Base-by-base conservation (phyloP, 2,113 vertebrate genomes). In the Tautogolabrus adspersus region DNA sequence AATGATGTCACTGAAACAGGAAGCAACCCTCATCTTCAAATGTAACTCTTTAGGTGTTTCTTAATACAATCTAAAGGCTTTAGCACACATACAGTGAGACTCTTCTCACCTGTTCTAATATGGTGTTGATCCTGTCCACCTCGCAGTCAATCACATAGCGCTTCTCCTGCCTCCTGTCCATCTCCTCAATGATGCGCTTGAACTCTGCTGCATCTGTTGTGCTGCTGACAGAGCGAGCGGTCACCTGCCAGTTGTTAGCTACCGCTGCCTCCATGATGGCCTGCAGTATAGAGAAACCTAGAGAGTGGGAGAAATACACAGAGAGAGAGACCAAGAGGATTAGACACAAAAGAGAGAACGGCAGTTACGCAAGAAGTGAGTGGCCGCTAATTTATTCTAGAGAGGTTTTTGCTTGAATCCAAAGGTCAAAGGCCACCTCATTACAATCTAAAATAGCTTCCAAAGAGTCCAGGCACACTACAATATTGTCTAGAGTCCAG, bases 231-330 rank as follows among this genome's bases (percentile, higher is more conserved):
- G 98, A 99, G 75, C 97, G 96, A 52, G 98, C 97, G 40, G 98
- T 99, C 93, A 99, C 98, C 94, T 99, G 97, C 98, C 98, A 99
- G 95, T 97, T 99, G 93, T 99, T 99, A 47, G 97, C 96, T 49
- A 99, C 98, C 8, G 97, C 97, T 66, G 97, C 96, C 95, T 99
- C 97, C 98, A 99, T 99, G 92, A 99, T 99, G 10, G 97, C 97
- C 92, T 99, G 98, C 83, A 99, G 96, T 84, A 99, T 98, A 38
- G 98, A 98, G 94, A 99, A 99, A 84, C 98, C 97, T 99, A 70
- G 63, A 79, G 34, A 88, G 79, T 62, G 47, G 26, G 26, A 64
- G 40, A 78, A 51, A 34, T 6, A 34, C 30, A 68, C 30, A 47
- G 16, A 42, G 49, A 80, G 23, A 59, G 42, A 42, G 51, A 75